Evolutionary conservation across 2,113 vertebrate species (phyloP).

Genomic region (Bungarus multicinctus): DNA sequence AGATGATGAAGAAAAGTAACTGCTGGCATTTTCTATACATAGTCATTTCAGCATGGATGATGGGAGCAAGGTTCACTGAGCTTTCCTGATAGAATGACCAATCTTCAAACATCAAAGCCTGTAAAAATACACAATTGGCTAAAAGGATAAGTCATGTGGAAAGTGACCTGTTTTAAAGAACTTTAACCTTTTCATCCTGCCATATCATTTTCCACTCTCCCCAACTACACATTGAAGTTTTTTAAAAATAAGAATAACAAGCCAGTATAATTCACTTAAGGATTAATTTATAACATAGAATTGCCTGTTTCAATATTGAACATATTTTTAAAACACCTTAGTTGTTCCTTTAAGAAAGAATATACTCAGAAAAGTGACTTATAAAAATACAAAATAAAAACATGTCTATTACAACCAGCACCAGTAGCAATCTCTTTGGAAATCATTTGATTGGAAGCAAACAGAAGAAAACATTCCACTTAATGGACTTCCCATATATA

Average conservation of each 20-base stretch:
- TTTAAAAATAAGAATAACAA: not conserved
- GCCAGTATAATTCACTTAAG: not conserved
- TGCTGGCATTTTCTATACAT: constrained; percentile 1
- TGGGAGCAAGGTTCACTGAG: constrained; percentile 7
- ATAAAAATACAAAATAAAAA: not conserved
- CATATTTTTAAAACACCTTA: not conserved
- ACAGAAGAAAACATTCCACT: not conserved
- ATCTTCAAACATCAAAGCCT: constrained; percentile 20
- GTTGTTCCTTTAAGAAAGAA: not conserved
- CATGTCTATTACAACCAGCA: not conserved
- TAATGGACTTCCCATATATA: not conserved
- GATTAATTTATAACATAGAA: not conserved
- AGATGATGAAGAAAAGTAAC: not conserved
- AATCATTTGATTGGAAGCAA: not conserved
- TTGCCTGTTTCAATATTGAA: not conserved
- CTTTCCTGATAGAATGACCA: constrained; percentile 16
- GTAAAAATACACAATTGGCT: constrained; percentile 10
- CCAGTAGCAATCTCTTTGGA: not conserved
- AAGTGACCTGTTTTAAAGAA: constrained; percentile 24
- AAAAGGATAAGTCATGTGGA: constrained; percentile 17
- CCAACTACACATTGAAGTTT: constrained; percentile 4
- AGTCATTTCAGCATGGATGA: constrained; percentile 6
- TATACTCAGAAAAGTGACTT: not conserved
- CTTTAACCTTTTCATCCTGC: not conserved
- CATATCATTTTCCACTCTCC: not conserved